These are phyloP conservation scores for Tiliacea citrago DNA, from an alignment of 2,888 invertebrate genomes.

Conservation along the genomic window DNA sequence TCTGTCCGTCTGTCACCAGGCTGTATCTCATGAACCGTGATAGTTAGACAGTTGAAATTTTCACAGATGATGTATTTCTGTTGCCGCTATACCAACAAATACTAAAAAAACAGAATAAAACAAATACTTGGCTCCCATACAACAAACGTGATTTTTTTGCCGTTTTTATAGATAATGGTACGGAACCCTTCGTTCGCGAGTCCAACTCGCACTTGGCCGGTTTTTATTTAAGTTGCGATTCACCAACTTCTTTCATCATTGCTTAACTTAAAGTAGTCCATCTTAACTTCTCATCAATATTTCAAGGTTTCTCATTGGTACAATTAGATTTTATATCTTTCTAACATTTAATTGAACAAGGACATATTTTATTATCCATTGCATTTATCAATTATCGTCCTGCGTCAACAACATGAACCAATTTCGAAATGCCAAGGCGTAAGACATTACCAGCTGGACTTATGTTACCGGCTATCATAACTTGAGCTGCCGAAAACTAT, in stretches of 20 bases:
- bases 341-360: constrained; percentile 68
- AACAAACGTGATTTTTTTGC: too few relatives aligned
- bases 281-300: constrained; percentile 36
- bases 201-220: too few relatives aligned
- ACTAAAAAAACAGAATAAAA: too few relatives aligned
- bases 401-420: constrained; percentile 69
- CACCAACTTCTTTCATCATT: constrained; percentile 37
- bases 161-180: too few relatives aligned
- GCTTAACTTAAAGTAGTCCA: constrained; percentile 39
- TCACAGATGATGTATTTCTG: too few relatives aligned
- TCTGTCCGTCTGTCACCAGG: too few relatives aligned
- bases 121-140: too few relatives aligned
- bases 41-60: too few relatives aligned
- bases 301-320: constrained; percentile 49
- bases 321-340: constrained; percentile 42
- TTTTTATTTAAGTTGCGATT: constrained; percentile 8
- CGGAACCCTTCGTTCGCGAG: too few relatives aligned
- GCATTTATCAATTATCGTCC: constrained; percentile 76
- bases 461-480: constrained; percentile 72
- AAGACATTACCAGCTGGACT: constrained; percentile 75
- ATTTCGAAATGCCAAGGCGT: constrained; percentile 85
- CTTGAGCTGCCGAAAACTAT: constrained; percentile 65
- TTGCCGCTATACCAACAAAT: too few relatives aligned
- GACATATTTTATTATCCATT: constrained; percentile 68
- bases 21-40: too few relatives aligned